Evolutionary conservation across 92 coral and sea anemone genomes (phyloP).

Genomic region (Parazoanthus atlanticus): DNA sequence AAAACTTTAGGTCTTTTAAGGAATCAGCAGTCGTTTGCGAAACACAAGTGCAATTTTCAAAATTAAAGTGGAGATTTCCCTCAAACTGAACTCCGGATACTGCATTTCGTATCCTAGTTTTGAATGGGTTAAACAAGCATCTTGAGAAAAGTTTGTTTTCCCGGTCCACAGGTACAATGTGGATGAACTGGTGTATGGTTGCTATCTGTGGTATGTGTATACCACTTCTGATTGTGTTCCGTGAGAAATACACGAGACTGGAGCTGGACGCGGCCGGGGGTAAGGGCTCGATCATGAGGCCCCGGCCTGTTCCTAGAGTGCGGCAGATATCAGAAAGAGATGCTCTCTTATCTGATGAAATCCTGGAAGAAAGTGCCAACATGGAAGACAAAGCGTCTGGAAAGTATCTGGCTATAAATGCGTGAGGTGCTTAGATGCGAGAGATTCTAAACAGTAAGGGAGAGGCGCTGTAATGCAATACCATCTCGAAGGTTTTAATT

Average conservation of each 20-base stretch:
- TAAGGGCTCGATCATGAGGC: neutral
- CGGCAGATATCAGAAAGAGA: slow-evolving; percentile 11
- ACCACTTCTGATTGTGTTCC: slow-evolving; percentile 74
- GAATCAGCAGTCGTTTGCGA: too few species aligned
- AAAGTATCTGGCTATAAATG: slow-evolving; percentile 23
- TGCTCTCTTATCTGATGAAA: neutral
- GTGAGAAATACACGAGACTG: slow-evolving; percentile 71
- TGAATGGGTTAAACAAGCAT: neutral
- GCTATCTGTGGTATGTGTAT: slow-evolving; percentile 80
- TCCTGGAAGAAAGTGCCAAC: slow-evolving; percentile 16
- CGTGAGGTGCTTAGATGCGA: neutral
- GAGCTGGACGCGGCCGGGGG: slow-evolving; percentile 66
- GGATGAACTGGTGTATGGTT: slow-evolving; percentile 97
- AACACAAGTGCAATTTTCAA: neutral
- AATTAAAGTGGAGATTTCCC: too few species aligned
- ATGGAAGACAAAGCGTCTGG: slow-evolving; percentile 3
- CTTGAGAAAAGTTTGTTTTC: neutral
- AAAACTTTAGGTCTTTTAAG: too few species aligned
- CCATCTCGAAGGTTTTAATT: neutral
- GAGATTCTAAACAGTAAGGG: neutral
- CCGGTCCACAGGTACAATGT: slow-evolving; percentile 69
- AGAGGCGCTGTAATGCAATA: neutral
- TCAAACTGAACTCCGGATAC: neutral
- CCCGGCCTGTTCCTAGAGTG: neutral
- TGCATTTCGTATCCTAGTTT: neutral